Conservation (phyloP, 2,888 invertebrate species). For the Rhagophthalmus giganteus region DNA sequence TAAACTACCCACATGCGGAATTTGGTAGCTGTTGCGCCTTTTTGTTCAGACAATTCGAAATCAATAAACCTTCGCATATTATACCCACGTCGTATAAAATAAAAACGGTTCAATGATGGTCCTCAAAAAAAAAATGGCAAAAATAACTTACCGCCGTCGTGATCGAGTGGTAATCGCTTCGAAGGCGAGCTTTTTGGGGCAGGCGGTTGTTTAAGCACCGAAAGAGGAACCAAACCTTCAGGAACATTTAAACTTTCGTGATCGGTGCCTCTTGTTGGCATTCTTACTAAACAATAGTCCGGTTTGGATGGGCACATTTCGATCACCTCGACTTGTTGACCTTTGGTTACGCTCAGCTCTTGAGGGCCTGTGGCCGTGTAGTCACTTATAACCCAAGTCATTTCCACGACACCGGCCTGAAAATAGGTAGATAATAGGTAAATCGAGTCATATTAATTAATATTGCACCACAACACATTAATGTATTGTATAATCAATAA, state of each 20-base stretch:
- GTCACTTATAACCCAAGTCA: constrained; percentile 91
- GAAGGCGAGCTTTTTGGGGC: constrained; percentile 63
- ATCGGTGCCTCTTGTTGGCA: constrained; percentile 59
- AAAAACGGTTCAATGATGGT: too few species aligned
- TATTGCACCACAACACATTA: too few species aligned
- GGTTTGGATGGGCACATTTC: constrained; percentile 72
- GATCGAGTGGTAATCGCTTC: constrained; percentile 51
- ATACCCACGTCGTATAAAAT: too few species aligned
- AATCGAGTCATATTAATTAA: too few species aligned
- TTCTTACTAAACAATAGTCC: constrained; percentile 73
- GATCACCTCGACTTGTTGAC: constrained; percentile 92
- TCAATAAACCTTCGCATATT: too few species aligned
- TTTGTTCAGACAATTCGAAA: too few species aligned
- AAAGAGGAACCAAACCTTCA: constrained; percentile 80
- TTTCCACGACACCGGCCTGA: constrained; percentile 78
- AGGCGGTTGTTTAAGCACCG: constrained; percentile 77
- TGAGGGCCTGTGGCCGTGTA: constrained; percentile 76
- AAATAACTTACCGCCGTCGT: constrained; percentile 55
- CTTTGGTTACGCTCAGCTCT: constrained; percentile 83
- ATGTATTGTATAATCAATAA: too few species aligned
- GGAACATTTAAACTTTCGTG: constrained; percentile 55
- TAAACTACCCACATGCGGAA: too few species aligned
- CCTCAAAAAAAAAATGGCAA: too few species aligned
- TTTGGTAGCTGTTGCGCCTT: too few species aligned
- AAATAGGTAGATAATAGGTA: too few species aligned